A percentile compares a stretch with the other conserved stretches of the same genome.
These are phyloP conservation scores for Lithophane leautieri DNA, from an alignment of 2,888 invertebrate species.

Conservation along the genomic window DNA sequence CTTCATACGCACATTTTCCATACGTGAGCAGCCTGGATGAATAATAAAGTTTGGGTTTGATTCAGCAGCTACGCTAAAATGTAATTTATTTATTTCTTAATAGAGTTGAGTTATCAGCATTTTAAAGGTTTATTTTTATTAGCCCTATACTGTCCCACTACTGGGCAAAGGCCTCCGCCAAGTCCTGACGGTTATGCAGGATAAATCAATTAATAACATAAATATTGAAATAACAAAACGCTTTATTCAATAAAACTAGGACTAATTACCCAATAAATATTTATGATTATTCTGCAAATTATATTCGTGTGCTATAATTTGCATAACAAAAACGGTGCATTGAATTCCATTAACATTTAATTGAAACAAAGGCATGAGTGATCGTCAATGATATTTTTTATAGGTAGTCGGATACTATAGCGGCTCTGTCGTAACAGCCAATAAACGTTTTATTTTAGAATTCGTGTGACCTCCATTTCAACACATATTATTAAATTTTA, in stretches of 20 bases:
- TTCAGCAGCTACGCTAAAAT: background rate
- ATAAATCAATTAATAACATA: background rate
- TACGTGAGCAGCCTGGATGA: background rate
- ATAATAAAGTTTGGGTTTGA: background rate
- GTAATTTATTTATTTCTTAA: background rate
- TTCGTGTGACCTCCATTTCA: slow-evolving; percentile 41
- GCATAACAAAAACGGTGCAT: background rate
- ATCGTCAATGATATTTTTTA: slow-evolving; percentile 20
- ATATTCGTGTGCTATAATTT: background rate
- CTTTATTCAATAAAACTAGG: background rate
- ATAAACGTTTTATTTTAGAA: slow-evolving; percentile 25
- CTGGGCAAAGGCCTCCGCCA: no score
- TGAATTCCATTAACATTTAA: slow-evolving; percentile 2
- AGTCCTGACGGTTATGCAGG: background rate
- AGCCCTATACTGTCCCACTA: no score
- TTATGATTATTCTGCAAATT: background rate
- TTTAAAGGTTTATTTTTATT: no score
- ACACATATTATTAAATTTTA: slow-evolving; percentile 15
- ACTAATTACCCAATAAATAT: background rate
- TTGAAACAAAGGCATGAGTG: background rate
- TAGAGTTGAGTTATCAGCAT: background rate
- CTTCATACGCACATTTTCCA: background rate
- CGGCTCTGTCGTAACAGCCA: slow-evolving; percentile 31
- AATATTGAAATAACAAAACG: background rate
- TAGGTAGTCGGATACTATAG: background rate